Evolutionary conservation across 2,797 vertebrate species (phyloP).

Genomic region (Arnoldichthys spilopterus): DNA sequence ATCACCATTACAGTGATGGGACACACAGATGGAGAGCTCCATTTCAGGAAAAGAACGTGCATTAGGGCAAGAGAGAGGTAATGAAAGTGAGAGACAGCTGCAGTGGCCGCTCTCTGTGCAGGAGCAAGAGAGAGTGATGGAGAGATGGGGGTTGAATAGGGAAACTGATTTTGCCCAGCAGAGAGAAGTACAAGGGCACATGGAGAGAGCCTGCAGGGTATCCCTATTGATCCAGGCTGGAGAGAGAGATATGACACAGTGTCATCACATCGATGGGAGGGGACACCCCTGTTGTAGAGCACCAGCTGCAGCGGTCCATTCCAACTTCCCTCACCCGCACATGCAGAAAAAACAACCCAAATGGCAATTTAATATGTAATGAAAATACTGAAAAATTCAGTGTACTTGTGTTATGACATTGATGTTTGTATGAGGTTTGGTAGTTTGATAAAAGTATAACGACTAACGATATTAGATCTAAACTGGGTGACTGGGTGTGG

Average conservation of each 20-base stretch:
- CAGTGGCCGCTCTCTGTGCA: conserved; percentile 12
- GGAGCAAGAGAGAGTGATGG: conserved; percentile 19
- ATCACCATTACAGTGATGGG: conserved; percentile 18
- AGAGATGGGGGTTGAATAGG: conserved; percentile 6
- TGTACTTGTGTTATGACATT: too few species aligned
- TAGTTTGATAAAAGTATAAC: too few species aligned
- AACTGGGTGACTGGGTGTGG: neutral
- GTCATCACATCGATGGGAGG: conserved; percentile 20
- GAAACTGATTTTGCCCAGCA: conserved; percentile 36
- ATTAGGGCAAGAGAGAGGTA: conserved; percentile 39
- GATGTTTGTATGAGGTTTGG: too few species aligned
- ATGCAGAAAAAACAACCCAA: neutral
- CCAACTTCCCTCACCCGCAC: neutral
- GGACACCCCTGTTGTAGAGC: conserved; percentile 10
- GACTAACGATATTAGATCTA: too few species aligned
- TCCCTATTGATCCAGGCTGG: conserved; percentile 12
- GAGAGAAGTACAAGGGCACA: conserved; percentile 20
- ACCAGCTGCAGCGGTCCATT: neutral
- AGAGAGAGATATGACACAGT: neutral
- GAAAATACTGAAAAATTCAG: too few species aligned
- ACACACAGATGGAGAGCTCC: conserved; percentile 39
- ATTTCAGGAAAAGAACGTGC: conserved; percentile 33
- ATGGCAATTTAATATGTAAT: too few species aligned
- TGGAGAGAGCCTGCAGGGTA: conserved; percentile 7
- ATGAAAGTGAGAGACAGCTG: conserved; percentile 20